Conservation (phyloP, 1,140 invertebrate genomes). For the Drosophila ercepeae region DNA sequence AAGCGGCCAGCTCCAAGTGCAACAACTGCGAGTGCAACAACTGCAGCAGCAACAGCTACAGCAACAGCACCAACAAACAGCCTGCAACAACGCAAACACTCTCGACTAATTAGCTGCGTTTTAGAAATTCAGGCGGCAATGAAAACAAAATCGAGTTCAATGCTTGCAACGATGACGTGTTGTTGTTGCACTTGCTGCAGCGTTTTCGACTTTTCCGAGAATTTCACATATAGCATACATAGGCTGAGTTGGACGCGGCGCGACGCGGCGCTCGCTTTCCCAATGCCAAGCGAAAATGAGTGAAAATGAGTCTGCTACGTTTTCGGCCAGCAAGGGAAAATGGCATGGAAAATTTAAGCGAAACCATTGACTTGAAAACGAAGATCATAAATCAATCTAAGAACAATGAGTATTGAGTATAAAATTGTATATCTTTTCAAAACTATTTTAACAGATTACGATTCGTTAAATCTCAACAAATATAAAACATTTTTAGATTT, state of each 20-base stretch:
- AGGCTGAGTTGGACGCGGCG: slow-evolving; percentile 21
- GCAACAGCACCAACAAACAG: no score
- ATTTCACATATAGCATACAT: slow-evolving; percentile 62
- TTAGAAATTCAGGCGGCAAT: slow-evolving; percentile 82
- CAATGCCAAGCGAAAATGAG: slow-evolving; percentile 49
- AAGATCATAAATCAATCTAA: neutral
- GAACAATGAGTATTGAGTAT: neutral
- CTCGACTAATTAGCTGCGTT: slow-evolving; percentile 82
- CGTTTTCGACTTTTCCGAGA: slow-evolving; percentile 71
- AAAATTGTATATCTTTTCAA: no score
- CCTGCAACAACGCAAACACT: slow-evolving; percentile 68
- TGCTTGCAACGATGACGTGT: slow-evolving; percentile 74
- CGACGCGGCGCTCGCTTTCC: slow-evolving; percentile 67
- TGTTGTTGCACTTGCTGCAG: slow-evolving; percentile 25
- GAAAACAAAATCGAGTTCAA: slow-evolving; percentile 83
- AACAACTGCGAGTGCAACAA: slow-evolving; percentile 47
- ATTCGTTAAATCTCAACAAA: no score
- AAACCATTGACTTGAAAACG: neutral
- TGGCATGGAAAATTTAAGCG: slow-evolving; percentile 17
- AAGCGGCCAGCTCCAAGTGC: slow-evolving; percentile 57
- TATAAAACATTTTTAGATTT: no score
- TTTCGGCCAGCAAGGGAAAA: slow-evolving; percentile 54
- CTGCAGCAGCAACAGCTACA: slow-evolving; percentile 3
- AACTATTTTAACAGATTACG: no score
- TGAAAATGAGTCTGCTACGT: slow-evolving; percentile 67